These are phyloP conservation scores for Catonia carolina DNA, from an alignment of 2,888 invertebrate species.

Conservation along the genomic window DNA sequence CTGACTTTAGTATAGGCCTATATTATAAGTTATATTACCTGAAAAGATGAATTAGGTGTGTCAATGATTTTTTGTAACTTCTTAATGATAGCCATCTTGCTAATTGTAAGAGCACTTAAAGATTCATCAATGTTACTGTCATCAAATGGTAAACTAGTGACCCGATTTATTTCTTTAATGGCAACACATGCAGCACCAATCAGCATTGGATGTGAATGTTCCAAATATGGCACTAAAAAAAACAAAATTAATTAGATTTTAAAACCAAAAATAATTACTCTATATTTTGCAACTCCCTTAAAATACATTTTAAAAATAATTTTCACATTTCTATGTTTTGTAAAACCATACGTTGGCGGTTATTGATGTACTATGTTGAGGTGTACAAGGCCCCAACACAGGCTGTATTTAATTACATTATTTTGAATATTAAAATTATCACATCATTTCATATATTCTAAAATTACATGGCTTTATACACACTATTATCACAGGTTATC, in stretches of 20 bases:
- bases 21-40: constrained; percentile 43
- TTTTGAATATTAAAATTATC: no score
- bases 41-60: constrained; percentile 62
- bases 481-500: no score
- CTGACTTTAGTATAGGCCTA: no score
- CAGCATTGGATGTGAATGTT: constrained; percentile 54
- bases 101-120: constrained; percentile 35
- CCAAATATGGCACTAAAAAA: constrained; percentile 53
- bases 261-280: neutral
- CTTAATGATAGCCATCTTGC: constrained; percentile 63
- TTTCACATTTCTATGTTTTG: no score
- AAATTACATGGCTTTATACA: no score
- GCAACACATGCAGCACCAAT: constrained; percentile 60
- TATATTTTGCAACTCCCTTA: neutral
- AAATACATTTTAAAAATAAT: constrained; percentile 37
- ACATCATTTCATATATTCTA: no score
- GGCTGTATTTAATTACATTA: no score
- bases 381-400: no score
- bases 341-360: no score
- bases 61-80: constrained; percentile 63
- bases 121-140: constrained; percentile 41
- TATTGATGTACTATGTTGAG: no score
- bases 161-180: constrained; percentile 56
- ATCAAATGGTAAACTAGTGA: constrained; percentile 58
- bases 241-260: constrained; percentile 1